Evolutionary conservation across 2,888 invertebrate species (phyloP), one percentile per base, ranked within the genome.

Genomic region (Hedychridium roseum): DNA sequence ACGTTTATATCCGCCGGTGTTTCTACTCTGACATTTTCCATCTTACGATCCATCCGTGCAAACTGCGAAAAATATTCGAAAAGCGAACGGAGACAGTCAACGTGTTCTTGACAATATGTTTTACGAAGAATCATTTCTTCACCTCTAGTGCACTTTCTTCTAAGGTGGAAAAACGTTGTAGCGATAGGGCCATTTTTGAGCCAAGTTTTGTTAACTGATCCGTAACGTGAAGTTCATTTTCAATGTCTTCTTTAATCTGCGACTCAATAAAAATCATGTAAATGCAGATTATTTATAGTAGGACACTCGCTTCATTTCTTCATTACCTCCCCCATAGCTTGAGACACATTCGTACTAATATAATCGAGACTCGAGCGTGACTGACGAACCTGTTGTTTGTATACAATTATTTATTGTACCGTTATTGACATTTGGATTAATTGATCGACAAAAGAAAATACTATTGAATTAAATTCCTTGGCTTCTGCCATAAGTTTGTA

Each of bases 121-220:
- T 17, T 12, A 37, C n/a, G n/a, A 21, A 23, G 6, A n/a, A 18
- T 37, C 9, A 26, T 26, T 16, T 17, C 3, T 16, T 15, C 54
- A 74, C 75, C 68, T 76, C 75, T 31, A 75, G 68, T 21, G 73
- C 64, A 43, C 46, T 57, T 45, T 74, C 73, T 38, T 76, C 74
- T 15, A 74, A 31, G 2, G 42, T 48, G 0, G 40, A 52, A 35
- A 71, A 74, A 20, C 69, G 57, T 16, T 55, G 52, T 16, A 68
- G 28, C 21, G 66, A 35, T 5, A 46, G 17, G 0, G 55, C 36
- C 45, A 73, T 52, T 45, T 60, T 66, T 3, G 64, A 36, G 31
- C 59, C 64, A 9, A 74, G 63, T 31, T 63, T 66, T 11, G 75
- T 76, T 40, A 76, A 45, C 27, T 65, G 61, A 39, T 70, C 69